phyloP scores from a whole-genome alignment of 2,888 invertebrate genomes.

The Cepaea hortensis region DNA sequence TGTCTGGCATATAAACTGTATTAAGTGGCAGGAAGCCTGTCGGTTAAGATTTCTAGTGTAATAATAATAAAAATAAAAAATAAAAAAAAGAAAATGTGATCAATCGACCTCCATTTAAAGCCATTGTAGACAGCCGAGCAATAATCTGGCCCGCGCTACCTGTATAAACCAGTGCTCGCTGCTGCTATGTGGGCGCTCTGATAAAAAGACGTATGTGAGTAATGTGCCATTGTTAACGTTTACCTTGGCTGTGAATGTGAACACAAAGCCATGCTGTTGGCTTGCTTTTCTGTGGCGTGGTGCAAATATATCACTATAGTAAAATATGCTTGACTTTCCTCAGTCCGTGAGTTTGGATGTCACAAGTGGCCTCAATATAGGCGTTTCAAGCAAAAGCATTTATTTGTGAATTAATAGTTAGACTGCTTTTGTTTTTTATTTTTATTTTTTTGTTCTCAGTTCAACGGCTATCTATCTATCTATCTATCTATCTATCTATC shows the following conservation, averaged over 20 bases:
- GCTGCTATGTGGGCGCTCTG: neutral
- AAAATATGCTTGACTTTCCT: no score
- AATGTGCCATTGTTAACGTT: neutral
- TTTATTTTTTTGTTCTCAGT: no score
- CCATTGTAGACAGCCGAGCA: constrained; percentile 19
- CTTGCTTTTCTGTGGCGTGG: no score
- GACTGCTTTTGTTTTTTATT: no score
- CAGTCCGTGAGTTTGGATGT: no score
- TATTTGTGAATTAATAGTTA: no score
- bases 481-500: no score
- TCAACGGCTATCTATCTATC: no score
- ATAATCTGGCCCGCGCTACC: neutral
- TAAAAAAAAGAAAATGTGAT: constrained; percentile 2
- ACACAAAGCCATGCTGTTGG: neutral
- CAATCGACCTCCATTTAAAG: constrained; percentile 35
- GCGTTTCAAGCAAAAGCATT: no score
- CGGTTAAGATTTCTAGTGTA: constrained; percentile 41
- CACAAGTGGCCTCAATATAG: no score
- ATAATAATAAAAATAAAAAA: no score
- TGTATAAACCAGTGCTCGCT: neutral
- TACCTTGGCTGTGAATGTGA: neutral
- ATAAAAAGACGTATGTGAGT: neutral
- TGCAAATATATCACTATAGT: no score
- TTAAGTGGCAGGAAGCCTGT: constrained; percentile 35
- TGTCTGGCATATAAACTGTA: constrained; percentile 34